Base-by-base conservation (phyloP, 2,797 vertebrate genomes). In the Sebastes melanostomus region DNA sequence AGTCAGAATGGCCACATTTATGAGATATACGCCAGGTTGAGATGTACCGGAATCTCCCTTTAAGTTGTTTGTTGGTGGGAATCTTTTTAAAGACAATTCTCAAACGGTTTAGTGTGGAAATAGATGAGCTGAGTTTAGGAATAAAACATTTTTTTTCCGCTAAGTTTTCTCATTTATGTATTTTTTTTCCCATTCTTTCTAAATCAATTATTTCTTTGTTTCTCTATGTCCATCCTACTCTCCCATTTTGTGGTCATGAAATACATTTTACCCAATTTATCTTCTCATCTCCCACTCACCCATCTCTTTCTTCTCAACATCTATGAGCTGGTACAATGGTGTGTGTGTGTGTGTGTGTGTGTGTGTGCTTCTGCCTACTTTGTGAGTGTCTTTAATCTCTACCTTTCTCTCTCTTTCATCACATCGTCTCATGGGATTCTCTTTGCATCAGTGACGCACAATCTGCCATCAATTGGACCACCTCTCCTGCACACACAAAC, bases 361-460 rank as follows among this genome's bases (percentile, higher is more conserved):
- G 32, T 32, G 32, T 32, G 32, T 56, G 22, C 5, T 16, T 42
- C 25, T 22, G 38, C 27, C 36, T 32, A n/a, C 13, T 9, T 68
- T 68, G 22, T 76, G 3, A 60, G 38, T 77, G 36, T 54, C 50
- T 67, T 32, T 67, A 76, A 76, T 68, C 65, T 68, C 52, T 42
- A 29, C 52, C 60, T 63, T 56, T 42, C 32, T 66, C 46, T 42
- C 52, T 42, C 27, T 59, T 34, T 52, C 66, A 77, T 61, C 38
- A 61, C n/a, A n/a, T 55, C 30, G 36, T 55, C 71, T 72, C 42
- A 25, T 60, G 74, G 55, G 74, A 67, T 24, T 71, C 25, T 50
- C 14, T 30, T 76, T 50, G 63, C 27, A 76, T 67, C 55, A 67
- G 38, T 76, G 74, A 52, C 54, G 60, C 36, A 50, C 55, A 50